Evolutionary conservation across 2,113 vertebrate species (phyloP), one percentile per base, ranked within the genome.

Genomic region (Stomatorhinus ivindoensis): DNA sequence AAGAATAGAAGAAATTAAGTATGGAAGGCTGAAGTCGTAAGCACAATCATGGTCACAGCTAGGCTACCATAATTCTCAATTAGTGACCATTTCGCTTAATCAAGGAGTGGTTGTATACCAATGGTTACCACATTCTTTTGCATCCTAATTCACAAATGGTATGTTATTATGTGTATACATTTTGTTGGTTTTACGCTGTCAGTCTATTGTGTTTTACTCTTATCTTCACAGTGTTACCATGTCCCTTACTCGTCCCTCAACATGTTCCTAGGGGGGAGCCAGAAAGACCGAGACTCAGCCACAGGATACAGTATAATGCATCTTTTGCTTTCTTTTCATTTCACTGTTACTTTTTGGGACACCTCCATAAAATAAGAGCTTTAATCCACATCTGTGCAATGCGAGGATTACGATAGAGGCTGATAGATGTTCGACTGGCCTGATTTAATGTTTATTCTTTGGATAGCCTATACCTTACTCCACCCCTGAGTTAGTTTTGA

Each of bases 201-300:
- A 80, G 17, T 35, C 48, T 89, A 6, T 53, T 47, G 2, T 90
- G 8, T 80, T 47, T 19, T 58, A 8, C 35, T 47, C 58, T n/a
- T 91, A 80, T 53, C 44, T 90, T 80, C 50, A 87, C 58, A 95
- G 95, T 95, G 95, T 86, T 90, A 94, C 88, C 94, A 95, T 1
- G 93, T 96, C 13, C 94, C 94, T 0, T 96, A 94, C 85, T 91
- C 94, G 0, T 94, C 94, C 2, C 91, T 96, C n/a, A 96, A 94
- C 82, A 95, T 96, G 95, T 96, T 95, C 92, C 93, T 96, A 61
- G 94, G 95, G 44, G 94, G 94, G 42, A 89, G 90, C 35, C 92
- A 94, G 87, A 92, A 86, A 42, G 95, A 95, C 35, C 73, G 94
- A 80, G 95, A 95, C 89, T 95, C 94, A 1, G 94, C 94, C 51